Percentiles rank a stretch among this genome's conserved stretches.
Conservation (phyloP, 2,888 invertebrate genomes). For the Papilio gigon region DNA sequence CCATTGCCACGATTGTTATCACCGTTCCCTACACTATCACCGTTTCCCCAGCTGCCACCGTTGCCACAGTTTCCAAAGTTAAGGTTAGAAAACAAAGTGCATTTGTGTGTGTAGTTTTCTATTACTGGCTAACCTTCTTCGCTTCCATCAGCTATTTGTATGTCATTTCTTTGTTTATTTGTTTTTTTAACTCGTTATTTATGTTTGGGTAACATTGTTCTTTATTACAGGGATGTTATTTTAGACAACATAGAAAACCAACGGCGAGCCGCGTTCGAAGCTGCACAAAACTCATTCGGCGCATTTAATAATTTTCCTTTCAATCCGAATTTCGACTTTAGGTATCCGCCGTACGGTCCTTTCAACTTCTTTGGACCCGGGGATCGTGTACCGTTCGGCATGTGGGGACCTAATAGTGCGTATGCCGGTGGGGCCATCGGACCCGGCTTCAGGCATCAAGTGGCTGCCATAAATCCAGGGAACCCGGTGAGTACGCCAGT, state of each 20-base stretch:
- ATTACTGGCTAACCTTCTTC: constrained; percentile 6
- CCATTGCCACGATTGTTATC: constrained; percentile 21
- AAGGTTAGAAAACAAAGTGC: constrained; percentile 23
- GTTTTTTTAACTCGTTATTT: neutral
- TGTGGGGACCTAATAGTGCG: constrained; percentile 61
- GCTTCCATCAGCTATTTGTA: constrained; percentile 30
- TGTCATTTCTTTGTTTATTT: neutral
- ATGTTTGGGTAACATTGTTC: constrained; percentile 38
- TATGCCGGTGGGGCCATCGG: constrained; percentile 80
- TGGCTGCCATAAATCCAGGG: constrained; percentile 82
- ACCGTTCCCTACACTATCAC: constrained; percentile 15
- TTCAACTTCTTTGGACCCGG: constrained; percentile 49
- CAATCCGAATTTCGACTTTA: constrained; percentile 64
- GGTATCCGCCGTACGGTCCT: constrained; percentile 55
- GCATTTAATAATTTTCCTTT: constrained; percentile 63
- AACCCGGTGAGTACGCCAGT: constrained; percentile 79
- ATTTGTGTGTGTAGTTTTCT: neutral
- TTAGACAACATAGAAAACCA: constrained; percentile 62
- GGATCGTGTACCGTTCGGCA: constrained; percentile 47
- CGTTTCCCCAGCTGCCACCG: constrained; percentile 30
- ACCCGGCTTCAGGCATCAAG: constrained; percentile 80
- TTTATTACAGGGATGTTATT: constrained; percentile 68
- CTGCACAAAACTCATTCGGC: constrained; percentile 73
- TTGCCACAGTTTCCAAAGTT: constrained; percentile 27
- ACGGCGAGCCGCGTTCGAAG: constrained; percentile 60